phyloP scores from a whole-genome alignment of 2,888 invertebrate species.

The Drosophila lutescens region DNA sequence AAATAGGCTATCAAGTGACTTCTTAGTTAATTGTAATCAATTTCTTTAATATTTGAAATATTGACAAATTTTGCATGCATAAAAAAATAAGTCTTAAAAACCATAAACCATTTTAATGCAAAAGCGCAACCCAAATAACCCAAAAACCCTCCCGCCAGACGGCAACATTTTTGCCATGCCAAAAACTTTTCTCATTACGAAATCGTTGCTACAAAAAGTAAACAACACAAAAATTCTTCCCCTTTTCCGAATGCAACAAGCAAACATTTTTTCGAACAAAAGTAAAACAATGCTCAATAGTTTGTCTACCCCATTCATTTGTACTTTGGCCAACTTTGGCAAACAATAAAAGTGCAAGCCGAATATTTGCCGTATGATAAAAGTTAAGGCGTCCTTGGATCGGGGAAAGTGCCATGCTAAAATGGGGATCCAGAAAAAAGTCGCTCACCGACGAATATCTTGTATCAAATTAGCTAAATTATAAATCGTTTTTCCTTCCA shows the following conservation, averaged over 20 bases:
- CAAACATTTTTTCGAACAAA: conserved; percentile 61
- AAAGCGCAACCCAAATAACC: conserved; percentile 20
- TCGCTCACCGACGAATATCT: conserved; percentile 35
- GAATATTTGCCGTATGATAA: conserved; percentile 68
- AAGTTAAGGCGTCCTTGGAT: conserved; percentile 56
- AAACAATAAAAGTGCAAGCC: conserved; percentile 57
- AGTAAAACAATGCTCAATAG: conserved; percentile 62
- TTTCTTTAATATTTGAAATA: no score
- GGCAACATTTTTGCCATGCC: conserved; percentile 42
- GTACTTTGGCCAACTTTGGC: conserved; percentile 44
- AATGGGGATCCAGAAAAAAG: conserved; percentile 12
- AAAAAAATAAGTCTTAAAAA: not conserved
- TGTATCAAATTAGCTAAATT: conserved; percentile 68
- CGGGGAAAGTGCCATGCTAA: conserved; percentile 5
- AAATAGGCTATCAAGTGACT: no score
- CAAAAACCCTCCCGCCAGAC: conserved; percentile 39
- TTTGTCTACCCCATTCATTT: conserved; percentile 43
- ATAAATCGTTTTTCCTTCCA: conserved; percentile 52
- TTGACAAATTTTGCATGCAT: no score
- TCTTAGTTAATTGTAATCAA: no score
- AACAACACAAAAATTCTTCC: conserved; percentile 13
- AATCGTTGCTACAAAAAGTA: conserved; percentile 47
- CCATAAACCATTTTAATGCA: conserved; percentile 24
- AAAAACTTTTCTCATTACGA: conserved; percentile 70
- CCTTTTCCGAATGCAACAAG: conserved; percentile 53